Evolutionary conservation across 1,140 invertebrate species (phyloP), one percentile per base, ranked within the genome.

Genomic region (Papilio dardanus): DNA sequence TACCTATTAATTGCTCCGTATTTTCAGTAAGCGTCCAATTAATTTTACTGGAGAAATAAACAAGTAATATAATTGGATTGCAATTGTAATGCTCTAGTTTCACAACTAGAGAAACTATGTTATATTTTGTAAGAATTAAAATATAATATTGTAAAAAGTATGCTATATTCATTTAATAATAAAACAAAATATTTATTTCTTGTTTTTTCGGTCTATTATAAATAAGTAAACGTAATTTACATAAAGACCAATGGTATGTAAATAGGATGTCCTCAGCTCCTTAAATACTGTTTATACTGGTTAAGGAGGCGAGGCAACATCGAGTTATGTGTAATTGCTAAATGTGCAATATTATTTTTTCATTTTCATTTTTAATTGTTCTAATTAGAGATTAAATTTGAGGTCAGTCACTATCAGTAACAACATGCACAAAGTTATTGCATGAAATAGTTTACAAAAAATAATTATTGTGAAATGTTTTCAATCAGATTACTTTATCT

Each of bases 11-110:
- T 79, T 79, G 75, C 62, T 71, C 31, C 66, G 19, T 74, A 66
- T 74, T 79, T 73, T 24, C 71, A 35, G 50, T 79, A 71, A 74
- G 74, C 71, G 73, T 65, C 66, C 77, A 79, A 79, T 79, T 79
- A 79, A 76, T 79, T 76, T 74, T 71, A 66, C 46, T 74, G 19
- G 54, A 71, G 37, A 31, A 74, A 77, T 74, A 74, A 74, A 73
- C 71, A 35, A 73, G 30, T 73, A 62, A 28, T 28, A 62, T 62
- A 62, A 62, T 62, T 62, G 24, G 24, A 28, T 62, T 62, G 24
- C 10, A 62, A 62, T 62, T 62, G 24, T 62, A 28, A 62, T 30
- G 28, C 12, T 14, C 12, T 3, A 54, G 8, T 54, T 30, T 30
- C 12, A 28, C 54, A 28, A 28, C 10, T 24, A 3, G 4, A 2